Percentiles rank a stretch among this genome's conserved stretches.
phyloP scores from a whole-genome alignment of 30 jellyfish, hydroid and myxozoan species.

The Catostylus mosaicus region DNA sequence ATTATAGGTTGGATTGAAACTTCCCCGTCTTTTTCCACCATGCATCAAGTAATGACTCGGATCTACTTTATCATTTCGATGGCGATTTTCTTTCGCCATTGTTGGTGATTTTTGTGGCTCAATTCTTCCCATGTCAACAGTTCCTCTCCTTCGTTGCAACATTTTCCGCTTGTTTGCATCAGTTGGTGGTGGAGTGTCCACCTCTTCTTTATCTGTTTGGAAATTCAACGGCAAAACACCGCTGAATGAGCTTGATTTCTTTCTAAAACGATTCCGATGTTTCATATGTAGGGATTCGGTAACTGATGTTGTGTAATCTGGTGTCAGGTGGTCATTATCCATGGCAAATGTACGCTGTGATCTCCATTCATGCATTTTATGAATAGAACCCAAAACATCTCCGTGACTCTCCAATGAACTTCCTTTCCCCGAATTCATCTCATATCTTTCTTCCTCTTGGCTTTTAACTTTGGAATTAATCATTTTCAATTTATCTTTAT shows the following conservation, averaged over 20 bases:
- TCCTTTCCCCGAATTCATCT: not conserved
- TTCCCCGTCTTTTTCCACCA: constrained; percentile 72
- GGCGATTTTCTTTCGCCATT: constrained; percentile 4
- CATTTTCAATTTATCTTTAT: not conserved
- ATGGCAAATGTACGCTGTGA: constrained; percentile 28
- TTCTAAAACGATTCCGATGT: constrained; percentile 59
- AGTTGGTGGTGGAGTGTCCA: not conserved
- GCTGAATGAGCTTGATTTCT: constrained; percentile 77
- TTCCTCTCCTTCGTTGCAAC: constrained; percentile 52
- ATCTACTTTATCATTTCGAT: constrained; percentile 25
- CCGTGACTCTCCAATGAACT: not conserved
- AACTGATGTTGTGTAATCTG: constrained; percentile 8
- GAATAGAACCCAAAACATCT: constrained; percentile 12
- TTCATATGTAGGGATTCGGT: not conserved
- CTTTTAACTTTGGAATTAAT: not conserved
- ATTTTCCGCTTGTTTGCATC: constrained; percentile 7
- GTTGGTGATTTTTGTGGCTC: constrained; percentile 34
- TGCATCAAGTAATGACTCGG: constrained; percentile 88
- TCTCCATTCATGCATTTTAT: constrained; percentile 6
- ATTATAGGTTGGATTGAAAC: constrained; percentile 81
- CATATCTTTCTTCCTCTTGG: not conserved
- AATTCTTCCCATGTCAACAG: constrained; percentile 57
- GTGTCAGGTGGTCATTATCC: constrained; percentile 51
- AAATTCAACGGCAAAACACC: constrained; percentile 59
- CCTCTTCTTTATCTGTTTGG: constrained; percentile 7